A percentile compares a stretch with the other conserved stretches of the same genome.
These are phyloP conservation scores for Philopedon plagiatum DNA, from an alignment of 2,888 invertebrate genomes.

Conservation along the genomic window DNA sequence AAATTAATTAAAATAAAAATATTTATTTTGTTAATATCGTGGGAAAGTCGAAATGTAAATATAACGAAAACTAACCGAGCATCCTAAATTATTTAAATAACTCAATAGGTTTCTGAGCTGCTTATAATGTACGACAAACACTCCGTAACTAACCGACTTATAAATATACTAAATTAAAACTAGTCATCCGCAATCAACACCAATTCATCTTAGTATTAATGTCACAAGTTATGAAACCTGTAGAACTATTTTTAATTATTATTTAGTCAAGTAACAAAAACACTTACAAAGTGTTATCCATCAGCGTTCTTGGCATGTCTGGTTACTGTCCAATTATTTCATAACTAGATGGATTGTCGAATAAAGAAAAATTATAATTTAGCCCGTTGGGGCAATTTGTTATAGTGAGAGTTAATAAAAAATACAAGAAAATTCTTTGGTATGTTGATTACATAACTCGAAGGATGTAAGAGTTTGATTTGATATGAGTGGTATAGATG, in stretches of 20 bases:
- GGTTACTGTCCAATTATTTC: constrained; percentile 43
- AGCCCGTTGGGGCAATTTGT: constrained; percentile 17
- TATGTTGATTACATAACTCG: too few species aligned
- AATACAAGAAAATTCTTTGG: neutral
- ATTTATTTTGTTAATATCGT: neutral
- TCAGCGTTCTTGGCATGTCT: constrained; percentile 34
- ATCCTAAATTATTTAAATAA: neutral
- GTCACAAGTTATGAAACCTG: constrained; percentile 45
- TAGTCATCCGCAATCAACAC: constrained; percentile 21
- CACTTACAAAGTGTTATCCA: constrained; percentile 41
- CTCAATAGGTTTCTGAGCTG: constrained; percentile 26
- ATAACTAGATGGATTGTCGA: constrained; percentile 10
- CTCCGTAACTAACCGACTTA: constrained; percentile 19
- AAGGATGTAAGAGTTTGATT: too few species aligned
- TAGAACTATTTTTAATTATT: constrained; percentile 41
- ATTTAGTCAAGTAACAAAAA: constrained; percentile 34
- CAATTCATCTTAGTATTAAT: constrained; percentile 45
- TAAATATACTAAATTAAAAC: constrained; percentile 13
- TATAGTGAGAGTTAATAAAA: neutral
- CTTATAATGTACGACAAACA: constrained; percentile 32
- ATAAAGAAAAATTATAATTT: constrained; percentile 30
- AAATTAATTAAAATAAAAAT: too few species aligned
- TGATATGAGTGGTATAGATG: too few species aligned
- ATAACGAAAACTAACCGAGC: neutral
- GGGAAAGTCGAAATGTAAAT: neutral